Base-by-base conservation (phyloP, 2,113 vertebrate species). In the Lasiurus borealis region DNA sequence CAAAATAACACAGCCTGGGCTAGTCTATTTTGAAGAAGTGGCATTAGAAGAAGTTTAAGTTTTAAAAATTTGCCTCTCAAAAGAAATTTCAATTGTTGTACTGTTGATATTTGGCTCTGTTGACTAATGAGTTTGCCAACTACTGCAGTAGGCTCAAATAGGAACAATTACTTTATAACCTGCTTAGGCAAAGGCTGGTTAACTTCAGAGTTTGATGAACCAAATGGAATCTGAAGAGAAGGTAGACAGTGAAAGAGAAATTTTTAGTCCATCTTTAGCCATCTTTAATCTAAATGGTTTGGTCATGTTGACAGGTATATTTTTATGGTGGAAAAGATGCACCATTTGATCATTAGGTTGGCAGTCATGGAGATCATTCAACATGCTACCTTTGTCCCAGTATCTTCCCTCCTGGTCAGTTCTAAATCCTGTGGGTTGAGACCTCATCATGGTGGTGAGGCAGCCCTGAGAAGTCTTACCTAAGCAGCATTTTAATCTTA, bases 121-220 rank as follows among this genome's bases (percentile, higher is more conserved):
- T 40, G 40, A 40, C 40, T 40, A 40, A 40, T 40, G 40, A 40
- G 40, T 40, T 40, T 40, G 40, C 40, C 40, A 40, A 40, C 40
- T 40, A 40, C 40, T 50, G 27, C 52, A 50, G 31, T 31, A 46
- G 31, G 5, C 6, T 57, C 23, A 78, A n/a, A 54, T 57, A 75
- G 9, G 78, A 86, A 46, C 62, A 83, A 50, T 94, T 75, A 29
- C 8, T 81, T 84, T 73, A 73, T 80, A 31, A 86, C 46, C 78
- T 84, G 54, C 64, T 82, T 48, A 72, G 88, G 16, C 40, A 77
- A 83, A 89, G 52, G 71, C 6, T 81, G 25, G 25, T 44, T 87
- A 87, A 57, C n/a, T 48, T 59, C 27, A 68, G 40, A 29, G 27
- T 48, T 66, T 93, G 71, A 83, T 86, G 76, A 92, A 86, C 31